Evolutionary conservation across 1,140 invertebrate genomes (phyloP).

Genomic region (Drosophila kepulauana): DNA sequence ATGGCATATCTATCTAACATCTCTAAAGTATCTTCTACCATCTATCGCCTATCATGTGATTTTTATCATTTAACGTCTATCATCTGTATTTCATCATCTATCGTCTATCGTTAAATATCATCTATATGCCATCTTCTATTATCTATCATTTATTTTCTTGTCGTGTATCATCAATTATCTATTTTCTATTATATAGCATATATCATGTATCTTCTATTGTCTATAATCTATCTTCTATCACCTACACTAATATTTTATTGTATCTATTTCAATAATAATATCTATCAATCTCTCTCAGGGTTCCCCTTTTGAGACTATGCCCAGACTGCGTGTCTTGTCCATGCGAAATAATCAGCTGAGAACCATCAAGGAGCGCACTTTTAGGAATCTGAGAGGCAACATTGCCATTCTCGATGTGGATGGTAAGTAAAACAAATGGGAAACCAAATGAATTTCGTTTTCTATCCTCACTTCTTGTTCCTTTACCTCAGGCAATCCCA

Average conservation of each 20-base stretch:
- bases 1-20: no score
- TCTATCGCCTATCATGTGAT: no score
- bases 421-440: constrained; percentile 86
- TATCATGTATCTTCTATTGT: background rate
- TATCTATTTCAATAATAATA: background rate
- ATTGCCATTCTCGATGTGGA: constrained; percentile 94
- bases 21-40: no score
- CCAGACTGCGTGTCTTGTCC: constrained; percentile 91
- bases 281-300: constrained; percentile 81
- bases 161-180: no score
- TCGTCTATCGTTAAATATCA: no score
- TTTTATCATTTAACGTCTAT: no score
- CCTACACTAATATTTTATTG: background rate
- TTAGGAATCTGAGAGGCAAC: constrained; percentile 91
- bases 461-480: background rate
- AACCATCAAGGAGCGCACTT: constrained; percentile 90
- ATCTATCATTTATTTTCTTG: no score
- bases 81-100: no score
- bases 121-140: no score
- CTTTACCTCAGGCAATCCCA: constrained; percentile 89
- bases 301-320: constrained; percentile 92
- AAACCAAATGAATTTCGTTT: background rate
- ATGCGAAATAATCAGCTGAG: constrained; percentile 92
- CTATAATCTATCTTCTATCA: background rate
- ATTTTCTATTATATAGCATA: background rate